Conservation (phyloP, 2,888 invertebrate species). For the Aradus depressus region DNA sequence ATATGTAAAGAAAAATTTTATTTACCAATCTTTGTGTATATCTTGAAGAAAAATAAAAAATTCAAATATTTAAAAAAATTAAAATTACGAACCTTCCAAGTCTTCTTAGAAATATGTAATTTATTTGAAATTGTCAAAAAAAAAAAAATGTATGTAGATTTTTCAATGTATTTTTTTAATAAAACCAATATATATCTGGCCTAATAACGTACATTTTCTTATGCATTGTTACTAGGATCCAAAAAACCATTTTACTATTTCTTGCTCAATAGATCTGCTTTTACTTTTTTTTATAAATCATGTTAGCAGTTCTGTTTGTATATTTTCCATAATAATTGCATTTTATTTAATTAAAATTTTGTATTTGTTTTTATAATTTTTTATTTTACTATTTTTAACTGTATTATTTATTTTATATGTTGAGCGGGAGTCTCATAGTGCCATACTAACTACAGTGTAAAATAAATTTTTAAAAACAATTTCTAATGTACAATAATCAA, state of each 20-base stretch:
- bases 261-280: too few species aligned
- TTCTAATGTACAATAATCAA: constrained; percentile 2
- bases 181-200: constrained; percentile 18
- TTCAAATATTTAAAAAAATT: background rate
- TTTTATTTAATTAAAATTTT: too few species aligned
- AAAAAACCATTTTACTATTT: too few species aligned
- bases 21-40: constrained; percentile 17
- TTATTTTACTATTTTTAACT: too few species aligned
- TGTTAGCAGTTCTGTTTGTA: too few species aligned
- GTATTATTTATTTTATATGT: background rate
- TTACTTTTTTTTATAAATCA: too few species aligned
- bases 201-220: constrained; percentile 15
- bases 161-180: constrained; percentile 23
- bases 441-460: constrained; percentile 4
- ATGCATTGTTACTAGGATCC: too few species aligned
- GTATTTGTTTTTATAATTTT: too few species aligned
- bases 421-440: background rate
- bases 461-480: background rate
- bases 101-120: constrained; percentile 19
- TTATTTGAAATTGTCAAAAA: constrained; percentile 16
- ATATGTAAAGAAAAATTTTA: constrained; percentile 26
- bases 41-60: background rate
- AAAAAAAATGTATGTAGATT: constrained; percentile 14
- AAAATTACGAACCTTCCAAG: constrained; percentile 15
- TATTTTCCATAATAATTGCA: too few species aligned